Evolutionary conservation across 2,888 invertebrate species (phyloP).

Genomic region (Drosophila picticornis): DNA sequence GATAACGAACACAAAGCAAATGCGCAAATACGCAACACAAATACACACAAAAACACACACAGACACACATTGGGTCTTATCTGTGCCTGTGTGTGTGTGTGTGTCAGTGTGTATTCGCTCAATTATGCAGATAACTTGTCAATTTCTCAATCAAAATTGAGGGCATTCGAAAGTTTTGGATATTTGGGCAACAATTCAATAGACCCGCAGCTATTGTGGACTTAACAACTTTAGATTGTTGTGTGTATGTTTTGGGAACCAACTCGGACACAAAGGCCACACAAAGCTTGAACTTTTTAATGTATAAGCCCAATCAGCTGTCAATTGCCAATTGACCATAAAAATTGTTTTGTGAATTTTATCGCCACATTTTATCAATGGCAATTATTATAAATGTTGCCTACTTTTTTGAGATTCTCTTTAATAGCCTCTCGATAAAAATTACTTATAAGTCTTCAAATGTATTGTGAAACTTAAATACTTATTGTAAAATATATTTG

Average conservation of each 20-base stretch:
- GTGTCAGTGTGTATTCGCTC: constrained; percentile 19
- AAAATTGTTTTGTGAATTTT: background rate
- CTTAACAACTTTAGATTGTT: constrained; percentile 6
- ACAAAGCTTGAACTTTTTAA: constrained; percentile 16
- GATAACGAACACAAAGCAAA: constrained; percentile 49
- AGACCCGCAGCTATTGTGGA: constrained; percentile 11
- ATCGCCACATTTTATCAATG: background rate
- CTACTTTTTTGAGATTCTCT: background rate
- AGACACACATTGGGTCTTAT: background rate
- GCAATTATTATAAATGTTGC: background rate
- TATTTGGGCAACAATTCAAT: constrained; percentile 35
- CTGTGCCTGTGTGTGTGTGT: background rate
- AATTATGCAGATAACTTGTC: constrained; percentile 35
- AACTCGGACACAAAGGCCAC: constrained; percentile 1
- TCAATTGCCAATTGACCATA: constrained; percentile 1
- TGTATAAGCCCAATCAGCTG: constrained; percentile 16
- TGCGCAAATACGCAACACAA: constrained; percentile 3
- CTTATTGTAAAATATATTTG: too few relatives aligned
- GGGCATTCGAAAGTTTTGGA: constrained; percentile 32
- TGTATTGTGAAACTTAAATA: background rate
- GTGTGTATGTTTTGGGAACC: background rate
- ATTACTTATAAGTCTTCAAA: background rate
- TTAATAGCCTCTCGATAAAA: background rate
- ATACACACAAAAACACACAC: background rate
- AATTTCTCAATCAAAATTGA: constrained; percentile 38